Evolutionary conservation across 2,797 vertebrate genomes (phyloP).

Genomic region (Pangasius sanitwongsei): DNA sequence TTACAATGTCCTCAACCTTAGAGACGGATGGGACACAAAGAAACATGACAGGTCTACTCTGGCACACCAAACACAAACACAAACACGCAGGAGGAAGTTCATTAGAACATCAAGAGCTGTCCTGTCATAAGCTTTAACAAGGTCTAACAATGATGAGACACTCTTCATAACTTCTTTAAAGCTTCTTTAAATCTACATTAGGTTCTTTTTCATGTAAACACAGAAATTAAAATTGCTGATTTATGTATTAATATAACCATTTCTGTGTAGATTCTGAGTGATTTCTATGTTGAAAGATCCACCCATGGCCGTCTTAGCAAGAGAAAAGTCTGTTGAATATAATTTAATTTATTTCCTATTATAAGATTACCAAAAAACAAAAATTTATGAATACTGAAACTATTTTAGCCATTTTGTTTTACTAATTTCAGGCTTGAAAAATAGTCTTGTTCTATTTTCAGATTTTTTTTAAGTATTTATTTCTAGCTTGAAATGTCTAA

Average conservation of each 20-base stretch:
- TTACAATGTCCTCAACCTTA: constrained; percentile 22
- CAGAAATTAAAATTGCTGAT: neutral
- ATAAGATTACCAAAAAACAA: too few species aligned
- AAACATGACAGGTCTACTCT: neutral
- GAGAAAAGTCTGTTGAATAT: neutral
- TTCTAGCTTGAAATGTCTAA: neutral
- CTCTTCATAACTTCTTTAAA: neutral
- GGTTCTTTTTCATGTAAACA: neutral
- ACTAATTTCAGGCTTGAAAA: neutral
- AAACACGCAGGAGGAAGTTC: constrained; percentile 27
- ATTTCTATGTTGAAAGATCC: neutral
- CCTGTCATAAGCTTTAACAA: constrained; percentile 16
- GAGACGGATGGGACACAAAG: neutral
- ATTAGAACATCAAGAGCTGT: neutral
- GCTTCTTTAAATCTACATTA: neutral
- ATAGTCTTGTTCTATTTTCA: neutral
- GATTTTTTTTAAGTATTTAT: neutral
- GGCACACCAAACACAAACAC: neutral
- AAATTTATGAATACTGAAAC: neutral
- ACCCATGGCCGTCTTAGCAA: neutral
- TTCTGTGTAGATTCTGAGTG: neutral
- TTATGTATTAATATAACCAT: neutral
- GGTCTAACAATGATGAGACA: neutral
- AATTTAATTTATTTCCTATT: neutral
- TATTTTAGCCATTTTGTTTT: neutral